Base-by-base conservation (phyloP, 2,797 vertebrate species). In the Rousettus madagascariensis region DNA sequence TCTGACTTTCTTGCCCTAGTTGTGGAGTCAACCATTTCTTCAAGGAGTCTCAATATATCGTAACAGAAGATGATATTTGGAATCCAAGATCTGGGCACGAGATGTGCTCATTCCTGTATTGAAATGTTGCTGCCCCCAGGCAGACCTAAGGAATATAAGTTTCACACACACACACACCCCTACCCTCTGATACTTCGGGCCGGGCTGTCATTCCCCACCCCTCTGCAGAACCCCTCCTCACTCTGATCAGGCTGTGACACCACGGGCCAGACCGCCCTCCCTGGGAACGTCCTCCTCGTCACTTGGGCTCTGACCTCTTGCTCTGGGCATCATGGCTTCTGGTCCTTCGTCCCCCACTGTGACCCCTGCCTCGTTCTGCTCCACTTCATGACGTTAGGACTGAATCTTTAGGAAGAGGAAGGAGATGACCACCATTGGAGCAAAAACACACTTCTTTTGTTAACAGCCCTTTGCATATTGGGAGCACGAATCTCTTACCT, bases 351-450 rank as follows among this genome's bases (percentile, higher is more conserved):
- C 1, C 26, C 43, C 16, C 3, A 5, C 20, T 59, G 16, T 2
- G 33, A 19, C 41, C 57, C n/a, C 68, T 61, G 4, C 55, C 43
- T 55, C 2, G 0, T 36, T 86, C 13, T 22, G 71, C 9, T 72
- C 24, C 17, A 41, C 28, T 38, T 28, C 30, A 19, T 53, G 41
- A 26, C 65, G 55, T 57, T 69, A 49, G 63, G 36, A 80, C 43
- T 24, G 13, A 36, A 41, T 24, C 17, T 77, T 96, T 51, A 57
- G 51, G 28, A 95, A 43, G 46, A 28, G 38, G 77, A 90, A 38
- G 24, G 26, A 46, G n/a, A 66, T 24, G 59, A 38, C n/a, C 13
- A 20, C 57, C 51, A 10, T 8, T 49, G 26, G 36, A 71, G 49
- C 49, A 49, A 49, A 49, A 72, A 92, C 82, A 43, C 33, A 69